Evolutionary conservation across 2,113 vertebrate genomes (phyloP).

Genomic region (Periophthalmus modestus): DNA sequence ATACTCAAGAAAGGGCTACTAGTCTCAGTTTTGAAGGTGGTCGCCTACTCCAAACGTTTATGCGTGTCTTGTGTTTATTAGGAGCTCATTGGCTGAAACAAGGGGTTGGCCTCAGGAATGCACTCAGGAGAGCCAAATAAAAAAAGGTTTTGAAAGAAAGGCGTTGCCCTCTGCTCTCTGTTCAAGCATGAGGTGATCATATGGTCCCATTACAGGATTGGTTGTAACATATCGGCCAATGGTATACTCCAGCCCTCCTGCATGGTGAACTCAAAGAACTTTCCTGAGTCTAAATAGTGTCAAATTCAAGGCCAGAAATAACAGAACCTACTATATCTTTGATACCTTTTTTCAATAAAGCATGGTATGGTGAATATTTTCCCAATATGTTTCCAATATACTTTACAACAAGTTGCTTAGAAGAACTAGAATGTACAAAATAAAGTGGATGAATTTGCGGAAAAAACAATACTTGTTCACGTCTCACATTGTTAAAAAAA

Average conservation of each 20-base stretch:
- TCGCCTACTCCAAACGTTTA: not conserved
- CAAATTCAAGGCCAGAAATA: slow-evolving; percentile 6
- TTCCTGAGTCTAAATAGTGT: not conserved
- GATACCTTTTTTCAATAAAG: not conserved
- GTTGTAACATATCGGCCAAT: slow-evolving; percentile 40
- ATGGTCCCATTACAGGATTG: slow-evolving; percentile 52
- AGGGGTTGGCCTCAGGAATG: slow-evolving; percentile 42
- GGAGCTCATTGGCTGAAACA: slow-evolving; percentile 42
- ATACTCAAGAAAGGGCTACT: not conserved
- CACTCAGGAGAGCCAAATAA: slow-evolving; percentile 34
- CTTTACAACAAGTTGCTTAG: not conserved
- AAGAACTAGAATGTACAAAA: not conserved
- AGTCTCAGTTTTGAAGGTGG: not conserved
- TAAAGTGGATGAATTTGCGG: not conserved
- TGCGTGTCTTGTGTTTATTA: slow-evolving; percentile 14
- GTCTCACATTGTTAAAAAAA: no score
- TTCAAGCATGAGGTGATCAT: slow-evolving; percentile 41
- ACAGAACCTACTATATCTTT: not conserved
- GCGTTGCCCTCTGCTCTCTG: slow-evolving; percentile 10
- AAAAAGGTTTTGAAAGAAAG: slow-evolving; percentile 4
- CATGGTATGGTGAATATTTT: not conserved
- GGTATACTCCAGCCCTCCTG: slow-evolving; percentile 21
- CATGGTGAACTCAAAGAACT: slow-evolving; percentile 9
- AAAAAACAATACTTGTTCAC: no score
- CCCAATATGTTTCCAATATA: not conserved